Base-by-base conservation (phyloP, 2,888 invertebrate genomes). In the Tineola bisselliella region DNA sequence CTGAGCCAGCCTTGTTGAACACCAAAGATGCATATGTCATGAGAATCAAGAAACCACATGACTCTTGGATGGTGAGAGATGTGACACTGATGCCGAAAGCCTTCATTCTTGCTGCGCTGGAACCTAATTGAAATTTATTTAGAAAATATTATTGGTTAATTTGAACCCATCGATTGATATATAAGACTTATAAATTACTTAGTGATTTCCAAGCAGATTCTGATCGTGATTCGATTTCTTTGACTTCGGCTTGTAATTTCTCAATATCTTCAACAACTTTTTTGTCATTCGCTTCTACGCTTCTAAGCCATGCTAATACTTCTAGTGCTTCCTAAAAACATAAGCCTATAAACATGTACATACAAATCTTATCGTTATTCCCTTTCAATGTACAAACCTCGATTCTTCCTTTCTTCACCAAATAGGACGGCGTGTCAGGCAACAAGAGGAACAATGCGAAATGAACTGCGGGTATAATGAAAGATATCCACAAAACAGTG, bases 361-460 rank as follows among this genome's bases (percentile, higher is more conserved):
- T 13, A 18, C 31, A 0, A 15, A 33, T 30, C 15, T n/a, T 6
- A 25, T 25, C 4, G 2, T 25, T 25, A 25, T 25, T 4, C 6
- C 25, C 6, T 25, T 25, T n/a, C n/a, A 31, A n/a, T 1, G 44
- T 56, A 52, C 33, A 11, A 43, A 66, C 67, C 63, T 67, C 57
- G 12, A 63, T 54, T 30, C 58, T 62, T 11, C 63, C 63, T 25
- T 59, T 59, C 44, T 65, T 64, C 12, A 66, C 44, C 11, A 66
- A 57, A 61, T 65, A 64, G 11, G 64, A 62, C 6, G 67, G 67
- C 8, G 67, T 62, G 48, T 67, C 67, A 4, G 66, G 67, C 62
- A 64, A 64, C 6, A 58, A 17, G 8, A 61, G 17, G 17, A 63
- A 63, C 11, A 60, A 31, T 10, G 62, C 25, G 1, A 62, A 52